These are phyloP conservation scores for Eupithecia inturbata DNA, from an alignment of 2,888 invertebrate genomes.

Conservation along the genomic window DNA sequence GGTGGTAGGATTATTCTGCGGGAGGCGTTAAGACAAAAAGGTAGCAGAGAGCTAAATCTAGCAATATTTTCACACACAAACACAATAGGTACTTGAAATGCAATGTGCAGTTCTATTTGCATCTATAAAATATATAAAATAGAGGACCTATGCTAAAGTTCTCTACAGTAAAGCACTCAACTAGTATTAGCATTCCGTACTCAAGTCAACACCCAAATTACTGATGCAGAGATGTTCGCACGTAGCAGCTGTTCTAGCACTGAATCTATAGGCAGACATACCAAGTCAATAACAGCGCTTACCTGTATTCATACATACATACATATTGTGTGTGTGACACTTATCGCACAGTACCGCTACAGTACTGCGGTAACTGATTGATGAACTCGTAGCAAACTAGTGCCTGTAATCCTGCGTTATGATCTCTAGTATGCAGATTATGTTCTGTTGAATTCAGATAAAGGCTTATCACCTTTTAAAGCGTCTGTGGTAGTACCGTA, in stretches of 20 bases:
- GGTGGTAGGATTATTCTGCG: too few relatives aligned
- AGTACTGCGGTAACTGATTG: slow-evolving; percentile 3
- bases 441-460: background rate
- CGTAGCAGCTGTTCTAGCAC: slow-evolving; percentile 8
- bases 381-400: background rate
- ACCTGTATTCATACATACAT: background rate
- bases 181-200: background rate
- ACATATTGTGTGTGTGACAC: background rate
- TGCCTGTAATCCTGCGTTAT: background rate
- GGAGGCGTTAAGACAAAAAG: too few relatives aligned
- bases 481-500: too few relatives aligned
- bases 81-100: background rate
- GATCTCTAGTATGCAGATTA: background rate
- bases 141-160: background rate
- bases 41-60: too few relatives aligned
- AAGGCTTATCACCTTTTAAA: background rate
- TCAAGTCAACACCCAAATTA: slow-evolving; percentile 14
- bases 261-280: background rate
- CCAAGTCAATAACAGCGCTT: slow-evolving; percentile 5
- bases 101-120: background rate
- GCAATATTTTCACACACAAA: background rate
- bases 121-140: background rate
- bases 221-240: slow-evolving; percentile 10
- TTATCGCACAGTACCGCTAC: background rate
- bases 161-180: background rate